phyloP scores from a whole-genome alignment of 2,797 vertebrate genomes.

The Schizopygopsis pylzovi region DNA sequence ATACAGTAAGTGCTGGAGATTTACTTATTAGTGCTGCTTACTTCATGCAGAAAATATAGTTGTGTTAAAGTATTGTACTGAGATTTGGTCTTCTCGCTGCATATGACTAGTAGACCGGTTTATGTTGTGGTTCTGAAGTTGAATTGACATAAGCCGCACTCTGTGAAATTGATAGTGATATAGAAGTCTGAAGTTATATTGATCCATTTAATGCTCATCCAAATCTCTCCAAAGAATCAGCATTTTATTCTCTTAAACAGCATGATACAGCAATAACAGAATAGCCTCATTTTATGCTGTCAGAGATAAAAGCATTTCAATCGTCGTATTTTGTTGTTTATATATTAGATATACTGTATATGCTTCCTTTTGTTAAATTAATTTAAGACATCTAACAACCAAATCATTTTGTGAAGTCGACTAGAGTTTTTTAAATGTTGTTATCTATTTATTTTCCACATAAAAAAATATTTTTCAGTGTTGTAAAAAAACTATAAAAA shows the following conservation, averaged over 20 bases:
- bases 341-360: conserved; percentile 18
- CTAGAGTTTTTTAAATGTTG: too few species aligned
- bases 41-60: background rate
- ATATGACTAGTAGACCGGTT: background rate
- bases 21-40: background rate
- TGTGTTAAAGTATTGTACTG: background rate
- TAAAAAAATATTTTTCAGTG: background rate
- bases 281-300: background rate
- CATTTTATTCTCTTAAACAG: background rate
- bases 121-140: background rate
- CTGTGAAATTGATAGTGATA: conserved; percentile 23
- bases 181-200: conserved; percentile 5
- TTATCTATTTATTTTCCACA: background rate
- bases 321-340: conserved; percentile 34
- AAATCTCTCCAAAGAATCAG: background rate
- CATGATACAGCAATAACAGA: background rate
- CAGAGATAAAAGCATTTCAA: conserved; percentile 31
- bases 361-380: conserved; percentile 18
- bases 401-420: background rate
- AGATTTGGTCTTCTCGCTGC: background rate
- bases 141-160: background rate
- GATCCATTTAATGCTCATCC: conserved; percentile 21
- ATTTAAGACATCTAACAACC: conserved; percentile 7
- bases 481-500: background rate
- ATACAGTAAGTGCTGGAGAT: background rate